Conservation (phyloP, 1,140 invertebrate species). For the Drosophila ambigua region DNA sequence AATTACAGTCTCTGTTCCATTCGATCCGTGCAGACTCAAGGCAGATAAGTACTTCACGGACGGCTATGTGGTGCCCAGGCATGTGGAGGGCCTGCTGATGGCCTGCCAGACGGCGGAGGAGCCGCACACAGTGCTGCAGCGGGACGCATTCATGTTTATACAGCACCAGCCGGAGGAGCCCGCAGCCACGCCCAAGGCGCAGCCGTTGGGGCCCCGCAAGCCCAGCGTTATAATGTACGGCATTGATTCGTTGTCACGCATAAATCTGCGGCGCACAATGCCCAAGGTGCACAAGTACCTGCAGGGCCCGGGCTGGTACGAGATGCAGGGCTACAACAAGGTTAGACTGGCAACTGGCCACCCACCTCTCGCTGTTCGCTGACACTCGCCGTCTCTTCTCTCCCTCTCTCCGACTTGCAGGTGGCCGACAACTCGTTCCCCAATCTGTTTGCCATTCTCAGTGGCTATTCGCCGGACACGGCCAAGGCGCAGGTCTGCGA, state of each 20-base stretch:
- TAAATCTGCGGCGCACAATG: slow-evolving; percentile 78
- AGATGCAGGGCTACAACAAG: slow-evolving; percentile 70
- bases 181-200: not conserved
- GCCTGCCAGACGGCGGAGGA: slow-evolving; percentile 43
- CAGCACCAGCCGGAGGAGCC: slow-evolving; percentile 37
- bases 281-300: slow-evolving; percentile 54
- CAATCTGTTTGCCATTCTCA: slow-evolving; percentile 91
- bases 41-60: slow-evolving; percentile 27
- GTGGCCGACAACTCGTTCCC: slow-evolving; percentile 91
- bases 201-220: not conserved
- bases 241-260: slow-evolving; percentile 38
- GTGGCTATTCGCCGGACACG: slow-evolving; percentile 85
- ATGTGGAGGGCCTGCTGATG: slow-evolving; percentile 36
- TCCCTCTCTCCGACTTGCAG: slow-evolving; percentile 60
- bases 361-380: not conserved
- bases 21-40: slow-evolving; percentile 8
- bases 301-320: slow-evolving; percentile 37
- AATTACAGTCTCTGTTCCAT: not conserved
- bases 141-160: slow-evolving; percentile 49
- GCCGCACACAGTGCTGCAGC: slow-evolving; percentile 36
- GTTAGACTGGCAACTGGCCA: not conserved
- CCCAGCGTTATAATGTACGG: slow-evolving; percentile 64
- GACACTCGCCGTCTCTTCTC: not conserved
- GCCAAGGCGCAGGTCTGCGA: slow-evolving; percentile 84
- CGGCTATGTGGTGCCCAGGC: slow-evolving; percentile 18